A percentile compares a stretch with the other conserved stretches of the same genome.
These are phyloP conservation scores for Leptodirus hochenwartii DNA, from an alignment of 2,888 invertebrate genomes.

Conservation along the genomic window DNA sequence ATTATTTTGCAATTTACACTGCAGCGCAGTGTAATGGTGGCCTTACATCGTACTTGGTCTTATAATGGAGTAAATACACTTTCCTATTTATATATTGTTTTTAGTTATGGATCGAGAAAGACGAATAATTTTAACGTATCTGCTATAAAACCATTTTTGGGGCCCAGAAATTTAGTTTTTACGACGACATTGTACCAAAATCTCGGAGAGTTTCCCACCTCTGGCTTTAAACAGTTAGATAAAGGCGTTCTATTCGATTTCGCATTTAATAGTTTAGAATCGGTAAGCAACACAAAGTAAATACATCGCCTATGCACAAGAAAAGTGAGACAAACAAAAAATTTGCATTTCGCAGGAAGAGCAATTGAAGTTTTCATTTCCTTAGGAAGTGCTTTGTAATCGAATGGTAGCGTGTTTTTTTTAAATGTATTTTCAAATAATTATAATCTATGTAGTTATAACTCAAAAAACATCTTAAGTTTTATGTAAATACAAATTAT, in stretches of 20 bases:
- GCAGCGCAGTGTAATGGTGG: too few relatives aligned
- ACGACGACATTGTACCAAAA: conserved; percentile 58
- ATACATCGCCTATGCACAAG: too few relatives aligned
- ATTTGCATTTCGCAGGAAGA: too few relatives aligned
- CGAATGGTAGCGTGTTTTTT: conserved; percentile 1
- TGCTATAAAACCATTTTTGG: conserved; percentile 70
- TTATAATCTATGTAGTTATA: too few relatives aligned
- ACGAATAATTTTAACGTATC: conserved; percentile 65
- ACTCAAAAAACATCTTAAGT: too few relatives aligned
- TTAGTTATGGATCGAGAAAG: conserved; percentile 61
- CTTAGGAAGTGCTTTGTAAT: too few relatives aligned
- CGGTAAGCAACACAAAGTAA: conserved; percentile 24
- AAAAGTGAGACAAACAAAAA: too few relatives aligned
- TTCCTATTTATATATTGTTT: neutral
- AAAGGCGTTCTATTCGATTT: conserved; percentile 63
- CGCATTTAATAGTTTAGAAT: conserved; percentile 43
- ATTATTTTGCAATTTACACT: too few relatives aligned
- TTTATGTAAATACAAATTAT: too few relatives aligned
- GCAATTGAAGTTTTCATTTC: too few relatives aligned
- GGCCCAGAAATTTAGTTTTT: conserved; percentile 39
- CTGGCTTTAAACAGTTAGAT: conserved; percentile 64
- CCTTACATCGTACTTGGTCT: too few relatives aligned
- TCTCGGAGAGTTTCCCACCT: conserved; percentile 59
- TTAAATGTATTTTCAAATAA: too few relatives aligned
- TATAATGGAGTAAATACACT: conserved; percentile 1